Evolutionary conservation across 2,797 vertebrate genomes (phyloP).

Genomic region (Macropodus opercularis): DNA sequence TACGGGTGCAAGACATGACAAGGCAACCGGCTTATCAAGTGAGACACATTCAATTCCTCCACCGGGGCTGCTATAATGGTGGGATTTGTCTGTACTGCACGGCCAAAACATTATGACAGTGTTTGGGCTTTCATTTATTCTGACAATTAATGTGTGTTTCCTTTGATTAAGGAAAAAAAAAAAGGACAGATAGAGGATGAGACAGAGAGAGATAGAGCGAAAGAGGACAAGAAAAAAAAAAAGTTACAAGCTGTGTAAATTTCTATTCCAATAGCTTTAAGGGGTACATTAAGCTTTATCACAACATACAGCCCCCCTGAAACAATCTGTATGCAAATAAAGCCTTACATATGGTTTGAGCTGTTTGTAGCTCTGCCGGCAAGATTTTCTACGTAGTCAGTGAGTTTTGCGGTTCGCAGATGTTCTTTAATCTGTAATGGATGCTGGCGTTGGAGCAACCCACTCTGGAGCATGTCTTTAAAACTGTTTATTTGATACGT

Average conservation of each 20-base stretch:
- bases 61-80: constrained; percentile 34
- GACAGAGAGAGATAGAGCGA: constrained; percentile 25
- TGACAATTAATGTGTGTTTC: constrained; percentile 71
- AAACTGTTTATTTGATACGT: constrained; percentile 78
- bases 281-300: constrained; percentile 79
- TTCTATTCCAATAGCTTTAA: constrained; percentile 75
- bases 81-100: constrained; percentile 47
- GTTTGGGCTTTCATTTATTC: constrained; percentile 53
- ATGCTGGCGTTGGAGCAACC: constrained; percentile 75
- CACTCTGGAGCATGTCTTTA: constrained; percentile 74
- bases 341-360: constrained; percentile 72
- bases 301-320: constrained; percentile 74
- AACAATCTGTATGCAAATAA: constrained; percentile 82
- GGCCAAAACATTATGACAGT: constrained; percentile 57
- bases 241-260: constrained; percentile 73
- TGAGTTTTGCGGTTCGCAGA: constrained; percentile 77
- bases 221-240: constrained; percentile 27
- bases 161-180: constrained; percentile 71
- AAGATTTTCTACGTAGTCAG: constrained; percentile 74
- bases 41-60: constrained; percentile 58
- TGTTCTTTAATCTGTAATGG: constrained; percentile 82
- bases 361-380: constrained; percentile 77
- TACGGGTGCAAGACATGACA: constrained; percentile 54
- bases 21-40: constrained; percentile 64
- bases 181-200: constrained; percentile 53